A percentile compares a stretch with the other conserved stretches of the same genome.
phyloP scores from a whole-genome alignment of 2,888 invertebrate species.

The Synanthedon andrenaeformis region DNA sequence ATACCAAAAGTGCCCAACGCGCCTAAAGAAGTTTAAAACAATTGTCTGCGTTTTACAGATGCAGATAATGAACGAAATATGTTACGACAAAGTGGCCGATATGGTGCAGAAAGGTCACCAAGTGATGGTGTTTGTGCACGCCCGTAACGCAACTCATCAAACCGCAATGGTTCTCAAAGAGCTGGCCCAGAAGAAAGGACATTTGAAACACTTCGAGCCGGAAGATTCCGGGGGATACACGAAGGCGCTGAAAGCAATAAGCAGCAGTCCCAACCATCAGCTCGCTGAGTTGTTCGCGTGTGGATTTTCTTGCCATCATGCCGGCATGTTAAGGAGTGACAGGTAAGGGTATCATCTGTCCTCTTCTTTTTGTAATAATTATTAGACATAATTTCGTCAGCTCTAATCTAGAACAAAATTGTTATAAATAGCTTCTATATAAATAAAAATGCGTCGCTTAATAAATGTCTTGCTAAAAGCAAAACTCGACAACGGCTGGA shows the following conservation, averaged over 20 bases:
- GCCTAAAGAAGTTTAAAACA: no score
- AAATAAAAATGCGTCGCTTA: no score
- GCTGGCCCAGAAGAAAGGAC: conserved; percentile 80
- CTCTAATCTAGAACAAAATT: no score
- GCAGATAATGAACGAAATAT: conserved; percentile 89
- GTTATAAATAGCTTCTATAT: no score
- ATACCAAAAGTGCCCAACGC: no score
- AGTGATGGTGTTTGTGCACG: conserved; percentile 99
- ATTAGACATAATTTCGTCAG: no score
- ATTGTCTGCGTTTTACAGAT: conserved; percentile 40
- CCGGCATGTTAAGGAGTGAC: conserved; percentile 92
- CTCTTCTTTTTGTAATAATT: no score
- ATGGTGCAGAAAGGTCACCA: conserved; percentile 93
- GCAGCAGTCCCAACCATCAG: conserved; percentile 82
- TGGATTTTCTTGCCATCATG: conserved; percentile 97
- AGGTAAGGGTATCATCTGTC: conserved; percentile 55
- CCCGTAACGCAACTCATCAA: conserved; percentile 93
- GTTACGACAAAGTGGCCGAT: conserved; percentile 91
- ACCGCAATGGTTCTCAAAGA: conserved; percentile 89
- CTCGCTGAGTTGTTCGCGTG: conserved; percentile 85
- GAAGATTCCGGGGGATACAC: conserved; percentile 73
- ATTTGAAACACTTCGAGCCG: conserved; percentile 77
- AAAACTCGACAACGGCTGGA: no score
- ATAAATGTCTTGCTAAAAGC: no score
- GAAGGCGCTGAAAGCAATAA: conserved; percentile 77